A percentile compares a stretch with the other conserved stretches of the same genome.
These are phyloP conservation scores for Dryocosmus kuriphilus DNA, from an alignment of 2,888 invertebrate species.

Conservation along the genomic window DNA sequence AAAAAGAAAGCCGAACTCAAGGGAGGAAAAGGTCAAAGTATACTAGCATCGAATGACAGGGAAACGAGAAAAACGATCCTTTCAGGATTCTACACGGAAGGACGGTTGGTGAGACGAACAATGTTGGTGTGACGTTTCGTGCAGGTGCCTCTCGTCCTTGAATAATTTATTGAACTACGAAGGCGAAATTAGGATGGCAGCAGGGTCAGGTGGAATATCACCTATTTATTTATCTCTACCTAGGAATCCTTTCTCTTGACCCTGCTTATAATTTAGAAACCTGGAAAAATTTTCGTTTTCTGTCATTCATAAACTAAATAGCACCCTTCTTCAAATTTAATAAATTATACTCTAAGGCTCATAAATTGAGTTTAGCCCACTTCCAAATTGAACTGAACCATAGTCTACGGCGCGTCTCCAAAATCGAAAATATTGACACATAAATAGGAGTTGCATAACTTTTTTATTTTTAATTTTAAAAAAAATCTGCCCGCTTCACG, in stretches of 20 bases:
- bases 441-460: too few species aligned
- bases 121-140: constrained; percentile 10
- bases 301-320: neutral
- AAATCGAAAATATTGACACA: too few species aligned
- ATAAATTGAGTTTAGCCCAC: too few species aligned
- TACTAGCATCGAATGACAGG: neutral
- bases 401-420: too few species aligned
- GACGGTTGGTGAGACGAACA: neutral
- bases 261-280: constrained; percentile 15
- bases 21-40: neutral
- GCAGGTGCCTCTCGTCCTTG: neutral
- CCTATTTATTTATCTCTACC: constrained; percentile 15
- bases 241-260: constrained; percentile 4
- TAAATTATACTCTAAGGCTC: too few species aligned
- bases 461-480: too few species aligned
- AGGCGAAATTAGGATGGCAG: constrained; percentile 10
- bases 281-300: neutral
- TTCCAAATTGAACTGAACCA: too few species aligned
- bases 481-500: too few species aligned
- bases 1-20: neutral
- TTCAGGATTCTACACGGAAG: neutral
- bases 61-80: constrained; percentile 2
- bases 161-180: constrained; percentile 37
- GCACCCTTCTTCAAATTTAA: neutral
- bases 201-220: constrained; percentile 13